A percentile compares a stretch with the other conserved stretches of the same genome.
Evolutionary conservation across 2,888 invertebrate species (phyloP).

Genomic region (Neoitamus cyanurus): DNA sequence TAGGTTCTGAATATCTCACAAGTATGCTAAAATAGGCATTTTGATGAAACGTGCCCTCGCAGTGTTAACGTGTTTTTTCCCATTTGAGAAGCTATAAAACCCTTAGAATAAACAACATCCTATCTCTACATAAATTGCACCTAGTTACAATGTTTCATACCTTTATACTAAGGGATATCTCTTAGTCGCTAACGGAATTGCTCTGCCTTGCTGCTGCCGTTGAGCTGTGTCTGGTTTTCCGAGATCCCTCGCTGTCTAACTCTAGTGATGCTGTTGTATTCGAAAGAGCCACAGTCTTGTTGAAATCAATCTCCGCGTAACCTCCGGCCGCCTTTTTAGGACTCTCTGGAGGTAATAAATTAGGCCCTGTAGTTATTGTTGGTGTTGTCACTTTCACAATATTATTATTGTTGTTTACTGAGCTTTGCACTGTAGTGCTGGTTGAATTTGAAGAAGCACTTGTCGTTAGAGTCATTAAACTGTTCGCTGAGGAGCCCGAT

Average conservation of each 20-base stretch:
- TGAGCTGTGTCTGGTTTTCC: slow-evolving; percentile 86
- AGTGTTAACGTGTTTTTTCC: not conserved
- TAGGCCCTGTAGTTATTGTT: slow-evolving; percentile 20
- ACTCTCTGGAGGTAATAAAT: slow-evolving; percentile 51
- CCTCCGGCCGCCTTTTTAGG: slow-evolving; percentile 50
- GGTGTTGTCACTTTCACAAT: slow-evolving; percentile 9
- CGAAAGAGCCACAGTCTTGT: slow-evolving; percentile 90
- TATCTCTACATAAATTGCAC: not conserved
- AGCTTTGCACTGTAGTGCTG: not conserved
- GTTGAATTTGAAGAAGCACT: slow-evolving; percentile 11
- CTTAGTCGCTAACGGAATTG: slow-evolving; percentile 72
- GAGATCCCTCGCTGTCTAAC: slow-evolving; percentile 76
- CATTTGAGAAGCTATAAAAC: not conserved
- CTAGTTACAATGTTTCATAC: not conserved
- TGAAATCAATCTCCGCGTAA: slow-evolving; percentile 95
- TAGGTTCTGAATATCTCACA: no score
- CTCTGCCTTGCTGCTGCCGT: slow-evolving; percentile 69
- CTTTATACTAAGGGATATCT: not conserved
- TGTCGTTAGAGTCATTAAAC: slow-evolving; percentile 2
- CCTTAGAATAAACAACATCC: not conserved
- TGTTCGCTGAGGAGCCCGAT: not conserved
- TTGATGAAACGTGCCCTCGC: not conserved
- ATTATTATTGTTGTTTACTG: slow-evolving; percentile 33
- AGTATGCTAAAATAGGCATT: no score
- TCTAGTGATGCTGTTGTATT: slow-evolving; percentile 80